Evolutionary conservation across 1,140 invertebrate genomes (phyloP).

Genomic region (Varroa destructor): DNA sequence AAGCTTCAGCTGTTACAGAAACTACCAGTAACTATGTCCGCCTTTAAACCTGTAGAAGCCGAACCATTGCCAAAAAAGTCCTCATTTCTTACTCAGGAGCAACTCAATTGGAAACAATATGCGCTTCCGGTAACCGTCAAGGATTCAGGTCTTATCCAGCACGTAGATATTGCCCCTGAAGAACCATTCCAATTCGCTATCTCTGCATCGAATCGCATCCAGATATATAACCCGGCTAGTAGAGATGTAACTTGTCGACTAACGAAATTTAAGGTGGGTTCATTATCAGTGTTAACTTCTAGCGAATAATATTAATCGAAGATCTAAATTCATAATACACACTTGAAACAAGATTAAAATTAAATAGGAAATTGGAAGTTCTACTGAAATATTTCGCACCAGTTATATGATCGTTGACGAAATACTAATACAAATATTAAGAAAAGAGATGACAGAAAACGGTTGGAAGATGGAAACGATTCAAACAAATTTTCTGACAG

Average conservation of each 20-base stretch:
- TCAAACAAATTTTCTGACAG: too few species aligned
- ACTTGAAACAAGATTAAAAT: too few species aligned
- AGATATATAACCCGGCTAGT: slow-evolving; percentile 15
- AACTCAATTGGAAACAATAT: slow-evolving; percentile 6
- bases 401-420: too few species aligned
- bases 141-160: slow-evolving; percentile 23
- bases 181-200: slow-evolving; percentile 20
- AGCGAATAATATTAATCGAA: not conserved
- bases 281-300: not conserved
- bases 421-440: too few species aligned
- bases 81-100: slow-evolving; percentile 7
- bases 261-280: slow-evolving; percentile 1
- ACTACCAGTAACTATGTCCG: not conserved
- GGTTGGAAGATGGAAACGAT: too few species aligned
- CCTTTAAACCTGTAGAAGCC: slow-evolving; percentile 16
- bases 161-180: slow-evolving; percentile 15
- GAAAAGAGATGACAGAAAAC: too few species aligned
- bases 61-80: slow-evolving; percentile 12
- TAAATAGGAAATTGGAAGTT: too few species aligned
- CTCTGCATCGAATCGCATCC: slow-evolving; percentile 6
- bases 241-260: slow-evolving; percentile 18
- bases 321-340: too few species aligned
- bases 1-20: not conserved
- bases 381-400: not conserved
- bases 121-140: slow-evolving; percentile 15